Evolutionary conservation across 2,797 vertebrate species (phyloP), one percentile per base, ranked within the genome.

Genomic region (Gallinago solitaria): DNA sequence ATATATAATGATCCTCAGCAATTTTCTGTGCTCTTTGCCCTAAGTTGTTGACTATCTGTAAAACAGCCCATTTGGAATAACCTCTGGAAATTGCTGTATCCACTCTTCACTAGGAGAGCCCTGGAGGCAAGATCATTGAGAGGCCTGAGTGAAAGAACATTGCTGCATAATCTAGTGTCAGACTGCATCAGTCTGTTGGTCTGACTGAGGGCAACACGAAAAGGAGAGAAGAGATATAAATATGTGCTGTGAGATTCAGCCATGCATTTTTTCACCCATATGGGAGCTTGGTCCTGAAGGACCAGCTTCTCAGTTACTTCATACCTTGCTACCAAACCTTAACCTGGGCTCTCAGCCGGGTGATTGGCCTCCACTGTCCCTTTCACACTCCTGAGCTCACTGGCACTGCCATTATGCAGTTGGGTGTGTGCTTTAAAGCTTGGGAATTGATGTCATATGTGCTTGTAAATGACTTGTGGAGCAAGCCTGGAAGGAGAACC

Each of bases 1-100:
- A 81, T 83, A 64, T 39, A 71, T 69, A 93, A 82, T 41, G 60
- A 74, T 76, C 60, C 69, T 91, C 71, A 63, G 54, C 1, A 41
- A 56, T 85, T 84, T 76, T 75, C 64, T 48, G 53, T 80, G 54
- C 64, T 89, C 79, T 95, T 87, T 84, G 67, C 71, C 86, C 37
- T 33, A 15, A 94, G 60, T 76, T 57, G 75, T 83, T 91, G 92
- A 37, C 76, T 93, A 65, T 82, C 78, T 10, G 4, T 94, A 77
- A 92, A 91, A 53, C n/a, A 95, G 59, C 21, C 79, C 69, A 37
- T 76, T 89, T 92, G 80, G 70, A 84, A 79, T 94, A 94, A 94
- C 80, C 77, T 88, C 88, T 95, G 65, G 79, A 95, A 92, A 94
- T 32, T 65, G 78, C 80, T 71, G 45, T 78, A 43, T 89, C 90